Percentiles rank a stretch among this genome's conserved stretches.
These are phyloP conservation scores for Phortica variegata DNA, from an alignment of 1,140 invertebrate species.

Conservation along the genomic window DNA sequence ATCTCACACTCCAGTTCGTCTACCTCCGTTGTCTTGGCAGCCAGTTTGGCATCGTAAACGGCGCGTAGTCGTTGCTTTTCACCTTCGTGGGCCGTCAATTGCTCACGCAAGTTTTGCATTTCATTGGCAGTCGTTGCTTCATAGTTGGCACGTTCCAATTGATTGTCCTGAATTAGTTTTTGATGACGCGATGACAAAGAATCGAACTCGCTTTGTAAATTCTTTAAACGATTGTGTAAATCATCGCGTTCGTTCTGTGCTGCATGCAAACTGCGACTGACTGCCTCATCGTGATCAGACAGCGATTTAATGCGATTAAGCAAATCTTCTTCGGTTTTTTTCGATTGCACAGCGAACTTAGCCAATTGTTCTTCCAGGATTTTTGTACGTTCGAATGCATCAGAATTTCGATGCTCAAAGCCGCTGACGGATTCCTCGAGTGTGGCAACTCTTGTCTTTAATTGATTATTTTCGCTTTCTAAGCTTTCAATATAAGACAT, in stretches of 20 bases:
- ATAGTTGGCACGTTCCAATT: slow-evolving; percentile 25
- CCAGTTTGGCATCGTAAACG: slow-evolving; percentile 60
- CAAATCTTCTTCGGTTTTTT: slow-evolving; percentile 61
- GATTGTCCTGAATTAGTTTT: slow-evolving; percentile 1
- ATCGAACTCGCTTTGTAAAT: slow-evolving; percentile 31
- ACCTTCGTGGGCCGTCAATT: slow-evolving; percentile 57
- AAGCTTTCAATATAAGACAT: slow-evolving; percentile 72
- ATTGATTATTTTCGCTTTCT: slow-evolving; percentile 67
- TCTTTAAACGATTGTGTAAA: slow-evolving; percentile 58
- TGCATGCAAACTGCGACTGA: slow-evolving; percentile 61
- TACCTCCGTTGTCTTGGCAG: slow-evolving; percentile 60
- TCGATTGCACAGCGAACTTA: slow-evolving; percentile 61
- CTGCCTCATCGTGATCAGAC: slow-evolving; percentile 61
- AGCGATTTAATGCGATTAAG: slow-evolving; percentile 60
- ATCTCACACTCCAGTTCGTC: slow-evolving; percentile 65
- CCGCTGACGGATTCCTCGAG: slow-evolving; percentile 63
- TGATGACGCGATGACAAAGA: slow-evolving; percentile 14
- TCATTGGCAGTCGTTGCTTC: slow-evolving; percentile 40
- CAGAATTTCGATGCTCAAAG: slow-evolving; percentile 61
- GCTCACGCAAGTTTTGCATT: slow-evolving; percentile 46
- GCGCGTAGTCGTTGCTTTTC: slow-evolving; percentile 60
- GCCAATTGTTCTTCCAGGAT: slow-evolving; percentile 61
- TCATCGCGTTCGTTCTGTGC: slow-evolving; percentile 63
- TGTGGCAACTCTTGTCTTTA: slow-evolving; percentile 62
- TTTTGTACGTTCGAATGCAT: slow-evolving; percentile 61